Evolutionary conservation across 2,797 vertebrate species (phyloP).

Genomic region (Molossus molossus): DNA sequence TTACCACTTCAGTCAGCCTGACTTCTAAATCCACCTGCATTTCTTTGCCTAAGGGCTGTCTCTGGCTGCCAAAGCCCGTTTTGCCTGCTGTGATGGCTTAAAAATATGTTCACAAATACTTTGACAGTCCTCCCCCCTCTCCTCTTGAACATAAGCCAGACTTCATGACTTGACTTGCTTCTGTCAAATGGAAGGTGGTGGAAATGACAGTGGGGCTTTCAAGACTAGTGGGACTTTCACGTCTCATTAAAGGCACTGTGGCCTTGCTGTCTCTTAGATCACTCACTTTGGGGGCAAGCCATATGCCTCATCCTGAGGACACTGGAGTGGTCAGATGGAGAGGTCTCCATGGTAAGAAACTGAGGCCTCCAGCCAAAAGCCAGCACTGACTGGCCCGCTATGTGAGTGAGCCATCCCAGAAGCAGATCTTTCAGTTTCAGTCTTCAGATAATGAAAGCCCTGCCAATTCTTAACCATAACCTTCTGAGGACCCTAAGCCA

Average conservation of each 20-base stretch:
- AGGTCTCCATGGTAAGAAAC: neutral
- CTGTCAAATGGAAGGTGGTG: neutral
- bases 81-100: neutral
- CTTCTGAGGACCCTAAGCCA: neutral
- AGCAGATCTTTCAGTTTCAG: too few relatives aligned
- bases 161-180: conserved; percentile 17
- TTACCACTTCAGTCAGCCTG: neutral
- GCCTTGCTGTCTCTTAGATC: neutral
- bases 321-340: neutral
- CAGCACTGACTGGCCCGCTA: neutral
- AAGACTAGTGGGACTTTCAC: neutral
- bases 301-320: neutral
- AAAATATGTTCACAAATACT: neutral
- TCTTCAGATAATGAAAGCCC: neutral
- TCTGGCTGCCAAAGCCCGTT: conserved; percentile 29
- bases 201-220: neutral
- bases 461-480: neutral
- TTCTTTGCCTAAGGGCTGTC: neutral
- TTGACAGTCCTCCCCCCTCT: neutral
- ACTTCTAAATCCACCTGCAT: neutral
- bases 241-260: neutral
- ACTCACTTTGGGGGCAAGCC: neutral
- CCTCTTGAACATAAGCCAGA: conserved; percentile 9
- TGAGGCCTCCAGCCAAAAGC: neutral
- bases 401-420: neutral